These are phyloP conservation scores for Eristalis pertinax DNA, from an alignment of 2,888 invertebrate genomes.

Conservation along the genomic window DNA sequence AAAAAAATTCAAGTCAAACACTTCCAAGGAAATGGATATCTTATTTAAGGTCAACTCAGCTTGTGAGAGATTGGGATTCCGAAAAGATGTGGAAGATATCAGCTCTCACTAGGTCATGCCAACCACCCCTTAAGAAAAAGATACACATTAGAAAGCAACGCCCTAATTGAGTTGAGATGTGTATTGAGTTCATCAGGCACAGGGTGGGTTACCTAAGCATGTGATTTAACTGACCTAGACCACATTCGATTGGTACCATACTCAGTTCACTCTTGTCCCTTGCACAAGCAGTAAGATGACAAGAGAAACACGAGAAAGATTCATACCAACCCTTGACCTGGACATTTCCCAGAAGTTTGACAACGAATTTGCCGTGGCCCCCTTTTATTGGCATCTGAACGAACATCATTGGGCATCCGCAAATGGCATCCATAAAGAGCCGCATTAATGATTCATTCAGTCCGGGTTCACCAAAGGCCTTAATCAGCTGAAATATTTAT, in stretches of 20 bases:
- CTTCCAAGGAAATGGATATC: no score
- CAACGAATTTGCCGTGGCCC: background rate
- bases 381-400: background rate
- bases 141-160: background rate
- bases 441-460: slow-evolving; percentile 28
- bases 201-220: background rate
- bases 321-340: background rate
- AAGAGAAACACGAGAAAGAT: background rate
- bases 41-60: no score
- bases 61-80: no score
- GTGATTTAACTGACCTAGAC: background rate
- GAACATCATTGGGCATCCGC: background rate
- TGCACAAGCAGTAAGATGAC: no score
- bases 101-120: background rate
- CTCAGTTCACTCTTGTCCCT: no score
- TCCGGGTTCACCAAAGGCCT: slow-evolving; percentile 32
- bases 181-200: background rate
- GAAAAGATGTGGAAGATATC: background rate
- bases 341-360: slow-evolving; percentile 23
- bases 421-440: slow-evolving; percentile 22
- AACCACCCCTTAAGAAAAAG: background rate
- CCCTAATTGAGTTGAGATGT: background rate
- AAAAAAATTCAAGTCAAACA: no score
- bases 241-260: background rate
- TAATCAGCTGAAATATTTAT: slow-evolving; percentile 40